Percentiles rank a stretch among this genome's conserved stretches.
phyloP scores from a whole-genome alignment of 2,888 invertebrate species.

The Troilus luridus region DNA sequence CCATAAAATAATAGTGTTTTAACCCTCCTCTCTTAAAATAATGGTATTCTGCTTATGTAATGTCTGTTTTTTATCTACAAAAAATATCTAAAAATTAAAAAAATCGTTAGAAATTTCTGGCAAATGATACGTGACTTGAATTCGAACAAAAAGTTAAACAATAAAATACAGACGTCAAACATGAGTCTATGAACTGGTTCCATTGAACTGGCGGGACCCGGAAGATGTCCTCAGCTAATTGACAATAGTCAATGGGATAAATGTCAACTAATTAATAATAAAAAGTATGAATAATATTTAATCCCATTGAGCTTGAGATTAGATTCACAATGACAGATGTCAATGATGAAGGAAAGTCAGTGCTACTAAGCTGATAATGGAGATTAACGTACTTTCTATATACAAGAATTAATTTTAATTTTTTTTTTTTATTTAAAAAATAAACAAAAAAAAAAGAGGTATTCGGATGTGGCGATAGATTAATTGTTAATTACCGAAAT shows the following conservation, averaged over 20 bases:
- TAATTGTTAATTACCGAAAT: neutral
- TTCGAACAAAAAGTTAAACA: conserved; percentile 6
- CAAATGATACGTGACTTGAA: conserved; percentile 25
- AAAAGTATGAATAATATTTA: neutral
- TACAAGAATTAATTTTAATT: neutral
- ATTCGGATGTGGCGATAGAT: neutral
- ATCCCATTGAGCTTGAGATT: neutral
- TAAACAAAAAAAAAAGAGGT: neutral
- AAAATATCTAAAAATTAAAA: neutral
- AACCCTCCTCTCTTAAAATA: neutral
- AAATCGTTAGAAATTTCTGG: neutral
- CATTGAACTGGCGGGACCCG: neutral
- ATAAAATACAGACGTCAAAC: neutral
- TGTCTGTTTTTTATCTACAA: neutral
- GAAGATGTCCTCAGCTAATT: neutral
- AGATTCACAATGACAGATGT: neutral
- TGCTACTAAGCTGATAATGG: neutral
- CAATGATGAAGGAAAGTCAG: neutral
- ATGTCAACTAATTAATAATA: neutral
- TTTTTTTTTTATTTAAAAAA: neutral
- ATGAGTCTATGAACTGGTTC: neutral
- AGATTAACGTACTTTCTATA: neutral
- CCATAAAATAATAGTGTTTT: no score
- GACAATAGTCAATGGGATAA: neutral
- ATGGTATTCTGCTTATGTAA: neutral